Percentiles rank a stretch among this genome's conserved stretches.
phyloP scores from a whole-genome alignment of 92 coral and sea anemone genomes.

The Epizoanthus illoricatus region DNA sequence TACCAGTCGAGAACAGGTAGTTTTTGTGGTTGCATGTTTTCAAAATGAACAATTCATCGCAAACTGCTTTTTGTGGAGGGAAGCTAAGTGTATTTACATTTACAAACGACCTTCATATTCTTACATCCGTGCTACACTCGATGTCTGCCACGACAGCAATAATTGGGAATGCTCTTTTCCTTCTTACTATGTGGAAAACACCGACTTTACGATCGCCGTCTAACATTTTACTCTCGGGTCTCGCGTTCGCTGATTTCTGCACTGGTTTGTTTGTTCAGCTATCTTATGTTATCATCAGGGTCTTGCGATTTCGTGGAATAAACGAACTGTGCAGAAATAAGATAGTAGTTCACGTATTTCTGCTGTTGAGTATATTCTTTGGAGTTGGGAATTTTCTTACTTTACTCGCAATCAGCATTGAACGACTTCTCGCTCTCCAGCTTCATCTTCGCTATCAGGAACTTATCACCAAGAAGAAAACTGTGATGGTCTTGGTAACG shows the following conservation, averaged over 20 bases:
- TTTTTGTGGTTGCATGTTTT: background rate
- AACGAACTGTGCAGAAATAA: too few species aligned
- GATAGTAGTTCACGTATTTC: background rate
- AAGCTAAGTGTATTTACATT: background rate
- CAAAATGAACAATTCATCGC: background rate
- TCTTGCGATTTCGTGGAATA: background rate
- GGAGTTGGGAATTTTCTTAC: background rate
- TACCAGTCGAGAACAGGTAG: too few species aligned
- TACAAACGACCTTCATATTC: background rate
- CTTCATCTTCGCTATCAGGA: conserved; percentile 5
- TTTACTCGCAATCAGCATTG: background rate
- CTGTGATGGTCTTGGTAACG: background rate
- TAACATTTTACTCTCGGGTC: background rate
- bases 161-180: background rate
- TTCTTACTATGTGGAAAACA: conserved; percentile 7
- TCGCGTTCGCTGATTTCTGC: background rate
- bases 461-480: background rate
- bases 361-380: background rate
- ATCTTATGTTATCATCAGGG: background rate
- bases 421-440: background rate
- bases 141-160: background rate
- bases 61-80: too few species aligned
- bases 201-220: background rate
- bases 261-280: background rate
- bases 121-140: background rate